These are phyloP conservation scores for Stegodyphus mimosarum DNA, from an alignment of 1,140 invertebrate genomes.

Conservation along the genomic window DNA sequence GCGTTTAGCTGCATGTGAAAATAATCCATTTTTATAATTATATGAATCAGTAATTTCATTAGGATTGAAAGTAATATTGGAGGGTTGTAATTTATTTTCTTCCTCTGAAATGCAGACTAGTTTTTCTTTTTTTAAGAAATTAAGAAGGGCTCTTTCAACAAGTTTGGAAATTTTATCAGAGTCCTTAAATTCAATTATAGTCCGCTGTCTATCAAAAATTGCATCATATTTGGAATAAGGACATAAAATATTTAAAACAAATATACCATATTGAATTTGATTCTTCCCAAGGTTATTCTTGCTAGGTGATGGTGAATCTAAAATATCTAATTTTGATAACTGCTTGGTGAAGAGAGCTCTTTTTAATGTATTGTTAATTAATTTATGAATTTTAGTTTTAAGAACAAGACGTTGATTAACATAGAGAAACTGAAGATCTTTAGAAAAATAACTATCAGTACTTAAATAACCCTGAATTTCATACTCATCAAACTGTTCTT, in stretches of 20 bases:
- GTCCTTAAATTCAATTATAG: constrained; percentile 74
- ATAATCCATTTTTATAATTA: constrained; percentile 13
- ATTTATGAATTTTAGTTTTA: constrained; percentile 71
- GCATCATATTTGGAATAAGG: constrained; percentile 73
- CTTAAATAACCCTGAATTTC: constrained; percentile 72
- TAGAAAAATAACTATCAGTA: constrained; percentile 68
- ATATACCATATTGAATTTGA: constrained; percentile 70
- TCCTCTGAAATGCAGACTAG: neutral
- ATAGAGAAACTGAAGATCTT: constrained; percentile 74
- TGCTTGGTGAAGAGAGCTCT: constrained; percentile 64
- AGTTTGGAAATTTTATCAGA: constrained; percentile 71
- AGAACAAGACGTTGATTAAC: constrained; percentile 74
- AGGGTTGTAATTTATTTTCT: too few relatives aligned
- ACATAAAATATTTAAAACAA: constrained; percentile 74
- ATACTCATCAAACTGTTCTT: constrained; percentile 70
- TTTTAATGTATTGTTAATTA: constrained; percentile 69
- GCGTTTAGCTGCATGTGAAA: constrained; percentile 48
- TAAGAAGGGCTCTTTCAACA: constrained; percentile 70
- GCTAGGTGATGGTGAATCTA: constrained; percentile 62
- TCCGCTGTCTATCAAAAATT: constrained; percentile 71
- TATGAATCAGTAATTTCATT: neutral
- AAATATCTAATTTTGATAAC: constrained; percentile 60
- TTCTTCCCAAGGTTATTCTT: constrained; percentile 62
- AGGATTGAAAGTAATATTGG: too few relatives aligned
- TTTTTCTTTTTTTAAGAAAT: constrained; percentile 63